These are phyloP conservation scores for Xylota segnis DNA, from an alignment of 2,888 invertebrate genomes.

Conservation along the genomic window DNA sequence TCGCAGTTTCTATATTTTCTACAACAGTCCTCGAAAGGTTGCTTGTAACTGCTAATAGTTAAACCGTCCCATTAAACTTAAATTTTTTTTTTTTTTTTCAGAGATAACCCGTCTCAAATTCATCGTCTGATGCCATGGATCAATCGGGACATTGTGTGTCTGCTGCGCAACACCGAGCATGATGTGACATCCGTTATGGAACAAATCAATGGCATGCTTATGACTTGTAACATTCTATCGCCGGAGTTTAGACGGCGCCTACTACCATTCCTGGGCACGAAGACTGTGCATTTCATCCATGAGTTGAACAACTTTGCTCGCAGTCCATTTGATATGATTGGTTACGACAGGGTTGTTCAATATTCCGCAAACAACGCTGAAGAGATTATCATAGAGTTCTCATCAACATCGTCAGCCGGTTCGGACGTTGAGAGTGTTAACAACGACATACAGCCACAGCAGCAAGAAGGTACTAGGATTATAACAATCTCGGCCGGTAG, in stretches of 20 bases:
- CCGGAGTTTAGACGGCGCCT: constrained; percentile 89
- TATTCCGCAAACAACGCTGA: constrained; percentile 86
- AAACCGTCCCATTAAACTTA: no score
- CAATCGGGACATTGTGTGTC: constrained; percentile 91
- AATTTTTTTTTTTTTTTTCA: constrained; percentile 82
- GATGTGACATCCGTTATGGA: constrained; percentile 89
- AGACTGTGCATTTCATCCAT: constrained; percentile 94
- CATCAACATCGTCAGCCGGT: constrained; percentile 80
- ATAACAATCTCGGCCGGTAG: constrained; percentile 60
- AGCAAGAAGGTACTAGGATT: constrained; percentile 46
- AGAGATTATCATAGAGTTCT: constrained; percentile 82
- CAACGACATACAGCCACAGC: constrained; percentile 59
- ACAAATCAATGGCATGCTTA: constrained; percentile 89
- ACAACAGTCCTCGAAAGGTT: no score
- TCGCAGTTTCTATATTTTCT: no score
- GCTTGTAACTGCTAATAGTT: no score
- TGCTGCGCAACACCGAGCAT: constrained; percentile 86
- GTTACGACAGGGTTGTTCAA: constrained; percentile 90
- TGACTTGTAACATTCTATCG: constrained; percentile 86
- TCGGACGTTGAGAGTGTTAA: constrained; percentile 76
- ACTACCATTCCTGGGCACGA: constrained; percentile 88
- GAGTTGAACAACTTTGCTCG: constrained; percentile 94
- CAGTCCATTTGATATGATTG: constrained; percentile 93
- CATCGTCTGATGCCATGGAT: constrained; percentile 95
- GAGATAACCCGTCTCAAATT: constrained; percentile 91